phyloP scores from a whole-genome alignment of 2,797 vertebrate species.

The Hybognathus amarus region DNA sequence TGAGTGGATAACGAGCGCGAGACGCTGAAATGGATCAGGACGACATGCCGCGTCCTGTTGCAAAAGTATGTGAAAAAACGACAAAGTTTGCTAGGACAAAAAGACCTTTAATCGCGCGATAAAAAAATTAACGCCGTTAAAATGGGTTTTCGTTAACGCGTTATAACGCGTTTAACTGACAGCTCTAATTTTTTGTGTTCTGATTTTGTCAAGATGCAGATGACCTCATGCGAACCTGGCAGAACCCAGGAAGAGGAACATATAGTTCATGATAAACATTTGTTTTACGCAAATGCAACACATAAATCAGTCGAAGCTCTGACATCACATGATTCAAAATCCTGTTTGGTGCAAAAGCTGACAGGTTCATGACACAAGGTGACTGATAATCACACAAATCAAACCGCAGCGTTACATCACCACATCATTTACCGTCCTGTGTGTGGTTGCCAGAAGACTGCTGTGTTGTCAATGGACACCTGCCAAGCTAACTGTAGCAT shows the following conservation, averaged over 20 bases:
- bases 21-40: no score
- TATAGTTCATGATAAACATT: neutral
- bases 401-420: neutral
- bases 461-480: slow-evolving; percentile 15
- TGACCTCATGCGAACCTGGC: neutral
- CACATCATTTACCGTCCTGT: neutral
- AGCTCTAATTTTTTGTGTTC: no score
- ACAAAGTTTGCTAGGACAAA: no score
- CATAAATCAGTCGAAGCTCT: neutral
- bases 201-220: neutral
- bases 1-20: no score
- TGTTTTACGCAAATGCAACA: neutral
- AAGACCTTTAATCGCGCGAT: no score
- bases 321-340: neutral
- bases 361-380: neutral
- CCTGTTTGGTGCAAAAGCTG: slow-evolving; percentile 1
- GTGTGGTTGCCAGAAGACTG: neutral
- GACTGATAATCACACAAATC: neutral
- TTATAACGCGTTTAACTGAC: no score
- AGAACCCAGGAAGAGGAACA: neutral
- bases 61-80: no score
- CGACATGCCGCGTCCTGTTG: no score
- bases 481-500: neutral
- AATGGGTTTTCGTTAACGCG: no score
- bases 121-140: no score